These are phyloP conservation scores for Eulemur albifrons DNA, from an alignment of 2,797 vertebrate species.

Conservation along the genomic window DNA sequence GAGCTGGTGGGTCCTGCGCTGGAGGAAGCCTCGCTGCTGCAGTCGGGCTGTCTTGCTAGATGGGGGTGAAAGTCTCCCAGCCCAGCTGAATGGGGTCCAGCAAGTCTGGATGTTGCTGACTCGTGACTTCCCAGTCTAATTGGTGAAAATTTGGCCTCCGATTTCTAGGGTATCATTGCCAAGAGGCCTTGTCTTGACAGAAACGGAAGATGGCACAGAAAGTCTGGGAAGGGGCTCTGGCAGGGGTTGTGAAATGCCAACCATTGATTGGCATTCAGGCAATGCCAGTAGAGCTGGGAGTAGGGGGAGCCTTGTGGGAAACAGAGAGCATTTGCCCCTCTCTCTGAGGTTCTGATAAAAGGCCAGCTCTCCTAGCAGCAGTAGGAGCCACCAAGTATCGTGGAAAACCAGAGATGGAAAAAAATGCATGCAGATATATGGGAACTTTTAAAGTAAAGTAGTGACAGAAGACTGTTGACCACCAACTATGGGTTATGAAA, in stretches of 20 bases:
- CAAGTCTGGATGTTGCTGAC: neutral
- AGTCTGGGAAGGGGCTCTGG: conserved; percentile 2
- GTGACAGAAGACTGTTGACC: neutral
- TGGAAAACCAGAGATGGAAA: neutral
- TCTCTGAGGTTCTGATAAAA: neutral
- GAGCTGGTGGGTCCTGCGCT: fast-evolving
- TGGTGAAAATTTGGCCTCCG: neutral
- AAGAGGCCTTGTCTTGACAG: conserved; percentile 30
- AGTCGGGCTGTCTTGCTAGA: fast-evolving
- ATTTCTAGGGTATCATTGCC: neutral
- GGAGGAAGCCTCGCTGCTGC: neutral
- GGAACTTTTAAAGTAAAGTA: neutral
- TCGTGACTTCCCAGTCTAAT: neutral
- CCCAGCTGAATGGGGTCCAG: neutral
- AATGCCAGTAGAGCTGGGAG: neutral
- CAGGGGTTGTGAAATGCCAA: neutral
- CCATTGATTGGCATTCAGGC: neutral
- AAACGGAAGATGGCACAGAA: neutral
- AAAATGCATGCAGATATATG: fast-evolving
- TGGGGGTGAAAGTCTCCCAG: neutral
- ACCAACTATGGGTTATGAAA: neutral
- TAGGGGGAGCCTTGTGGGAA: neutral
- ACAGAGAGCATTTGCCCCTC: neutral
- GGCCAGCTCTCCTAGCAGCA: neutral
- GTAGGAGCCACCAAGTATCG: neutral